phyloP scores from a whole-genome alignment of 1,140 invertebrate species.

The Drosophila triauraria region DNA sequence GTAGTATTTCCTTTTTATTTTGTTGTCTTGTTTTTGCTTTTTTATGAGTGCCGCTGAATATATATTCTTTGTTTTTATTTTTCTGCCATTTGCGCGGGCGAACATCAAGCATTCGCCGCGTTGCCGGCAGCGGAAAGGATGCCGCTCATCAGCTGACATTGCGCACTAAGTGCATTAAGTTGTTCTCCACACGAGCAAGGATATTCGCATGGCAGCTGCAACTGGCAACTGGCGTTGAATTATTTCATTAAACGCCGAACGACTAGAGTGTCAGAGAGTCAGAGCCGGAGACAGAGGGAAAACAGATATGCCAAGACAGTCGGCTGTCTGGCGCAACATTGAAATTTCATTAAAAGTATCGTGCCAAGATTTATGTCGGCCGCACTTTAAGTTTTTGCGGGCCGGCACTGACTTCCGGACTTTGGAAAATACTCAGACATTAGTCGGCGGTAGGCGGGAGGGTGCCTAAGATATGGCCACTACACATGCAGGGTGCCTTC shows the following conservation, averaged over 20 bases:
- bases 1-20: slow-evolving; percentile 8
- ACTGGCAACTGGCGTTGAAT: slow-evolving; percentile 74
- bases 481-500: slow-evolving; percentile 71
- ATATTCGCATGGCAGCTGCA: slow-evolving; percentile 62
- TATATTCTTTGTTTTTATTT: slow-evolving; percentile 12
- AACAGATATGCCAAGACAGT: slow-evolving; percentile 26
- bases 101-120: slow-evolving; percentile 61
- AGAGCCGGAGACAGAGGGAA: slow-evolving; percentile 4
- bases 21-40: background rate
- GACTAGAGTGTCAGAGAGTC: slow-evolving; percentile 30
- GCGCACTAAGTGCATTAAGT: slow-evolving; percentile 82
- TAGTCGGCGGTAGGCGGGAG: slow-evolving; percentile 11
- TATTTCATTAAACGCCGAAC: slow-evolving; percentile 80
- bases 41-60: slow-evolving; percentile 33
- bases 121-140: slow-evolving; percentile 24
- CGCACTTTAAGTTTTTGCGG: slow-evolving; percentile 72
- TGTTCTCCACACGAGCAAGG: slow-evolving; percentile 64
- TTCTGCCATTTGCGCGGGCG: slow-evolving; percentile 1
- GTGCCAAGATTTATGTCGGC: slow-evolving; percentile 69
- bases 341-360: slow-evolving; percentile 83
- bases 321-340: slow-evolving; percentile 59
- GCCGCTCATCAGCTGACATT: slow-evolving; percentile 53
- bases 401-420: slow-evolving; percentile 70
- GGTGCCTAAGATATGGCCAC: slow-evolving; percentile 72
- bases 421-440: slow-evolving; percentile 76